These are phyloP conservation scores for Mus pahari DNA, from an alignment of 2,113 vertebrate species.

Conservation along the genomic window DNA sequence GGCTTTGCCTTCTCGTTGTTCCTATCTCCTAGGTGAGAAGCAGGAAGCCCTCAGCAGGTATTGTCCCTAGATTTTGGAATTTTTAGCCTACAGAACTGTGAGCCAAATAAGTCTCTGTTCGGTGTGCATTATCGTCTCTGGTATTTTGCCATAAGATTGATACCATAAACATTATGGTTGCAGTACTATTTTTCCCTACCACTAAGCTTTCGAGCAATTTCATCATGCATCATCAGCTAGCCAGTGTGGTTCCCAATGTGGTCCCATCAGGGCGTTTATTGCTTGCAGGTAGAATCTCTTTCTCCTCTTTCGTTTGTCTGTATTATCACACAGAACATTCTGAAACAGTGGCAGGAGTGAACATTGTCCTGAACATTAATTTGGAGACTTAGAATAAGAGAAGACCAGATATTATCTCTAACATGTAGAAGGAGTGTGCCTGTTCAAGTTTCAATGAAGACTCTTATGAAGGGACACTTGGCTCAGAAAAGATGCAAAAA, in stretches of 20 bases:
- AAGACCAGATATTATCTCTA: background rate
- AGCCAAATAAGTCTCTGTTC: background rate
- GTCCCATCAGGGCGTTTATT: background rate
- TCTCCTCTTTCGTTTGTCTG: background rate
- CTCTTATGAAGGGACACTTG: background rate
- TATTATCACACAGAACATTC: background rate
- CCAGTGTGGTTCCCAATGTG: background rate
- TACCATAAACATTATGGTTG: background rate
- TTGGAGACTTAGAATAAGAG: background rate
- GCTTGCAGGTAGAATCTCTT: background rate
- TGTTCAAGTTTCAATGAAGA: background rate
- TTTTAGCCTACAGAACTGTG: background rate
- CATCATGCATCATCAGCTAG: background rate
- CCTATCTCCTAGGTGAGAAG: background rate
- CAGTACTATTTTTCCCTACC: background rate
- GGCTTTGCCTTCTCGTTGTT: background rate
- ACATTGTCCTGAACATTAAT: background rate
- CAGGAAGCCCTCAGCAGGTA: background rate
- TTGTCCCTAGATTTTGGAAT: background rate
- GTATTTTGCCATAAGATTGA: background rate
- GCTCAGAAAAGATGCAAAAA: background rate
- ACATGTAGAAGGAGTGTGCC: background rate
- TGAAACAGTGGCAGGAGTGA: background rate
- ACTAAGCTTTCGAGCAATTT: background rate
- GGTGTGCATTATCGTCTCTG: background rate